Conservation (phyloP, 2,113 vertebrate species). For the human region DNA sequence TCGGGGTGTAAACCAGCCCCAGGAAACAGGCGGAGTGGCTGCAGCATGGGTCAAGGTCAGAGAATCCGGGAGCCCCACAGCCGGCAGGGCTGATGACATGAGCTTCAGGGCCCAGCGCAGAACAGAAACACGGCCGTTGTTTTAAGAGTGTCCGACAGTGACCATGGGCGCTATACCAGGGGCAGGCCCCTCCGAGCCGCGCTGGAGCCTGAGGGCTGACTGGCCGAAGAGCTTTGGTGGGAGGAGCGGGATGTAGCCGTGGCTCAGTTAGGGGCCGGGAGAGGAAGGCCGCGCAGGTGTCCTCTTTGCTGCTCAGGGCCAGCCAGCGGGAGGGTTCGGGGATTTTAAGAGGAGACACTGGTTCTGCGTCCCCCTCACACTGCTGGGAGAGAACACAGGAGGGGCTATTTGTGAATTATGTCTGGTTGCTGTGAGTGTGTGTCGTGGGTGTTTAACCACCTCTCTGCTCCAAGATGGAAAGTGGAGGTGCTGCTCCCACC, state of each 20-base stretch:
- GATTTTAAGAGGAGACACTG: background rate
- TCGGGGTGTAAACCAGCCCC: background rate
- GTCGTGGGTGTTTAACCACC: rapidly evolving
- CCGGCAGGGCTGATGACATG: rapidly evolving
- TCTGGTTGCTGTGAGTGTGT: background rate
- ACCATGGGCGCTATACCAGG: background rate
- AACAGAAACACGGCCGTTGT: rapidly evolving
- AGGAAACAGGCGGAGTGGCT: background rate
- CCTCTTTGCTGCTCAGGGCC: background rate
- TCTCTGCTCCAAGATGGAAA: rapidly evolving
- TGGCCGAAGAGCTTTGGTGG: background rate
- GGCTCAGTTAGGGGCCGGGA: background rate
- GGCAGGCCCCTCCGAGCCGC: background rate
- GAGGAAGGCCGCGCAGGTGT: background rate
- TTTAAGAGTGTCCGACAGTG: rapidly evolving
- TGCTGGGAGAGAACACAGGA: background rate
- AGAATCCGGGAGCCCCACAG: rapidly evolving
- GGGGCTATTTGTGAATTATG: background rate
- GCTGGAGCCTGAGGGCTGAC: background rate
- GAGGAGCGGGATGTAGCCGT: background rate
- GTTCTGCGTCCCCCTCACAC: rapidly evolving
- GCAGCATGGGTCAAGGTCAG: rapidly evolving
- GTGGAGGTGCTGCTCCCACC: rapidly evolving
- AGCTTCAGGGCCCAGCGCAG: background rate
- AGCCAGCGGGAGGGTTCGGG: rapidly evolving